These are phyloP conservation scores for Osmoderma eremita DNA, from an alignment of 2,888 invertebrate genomes.

Conservation along the genomic window DNA sequence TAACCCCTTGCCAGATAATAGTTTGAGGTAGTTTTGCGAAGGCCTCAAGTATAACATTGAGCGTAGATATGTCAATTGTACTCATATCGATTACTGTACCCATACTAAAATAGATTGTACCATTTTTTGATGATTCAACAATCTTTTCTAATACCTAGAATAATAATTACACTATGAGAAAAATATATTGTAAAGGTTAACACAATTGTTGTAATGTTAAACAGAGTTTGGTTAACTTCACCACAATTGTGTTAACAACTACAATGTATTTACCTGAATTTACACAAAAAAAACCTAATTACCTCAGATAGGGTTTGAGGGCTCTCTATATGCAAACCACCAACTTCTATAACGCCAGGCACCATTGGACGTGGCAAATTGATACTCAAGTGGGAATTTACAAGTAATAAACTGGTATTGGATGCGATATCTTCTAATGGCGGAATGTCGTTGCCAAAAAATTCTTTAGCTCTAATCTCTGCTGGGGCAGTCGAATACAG, in stretches of 20 bases:
- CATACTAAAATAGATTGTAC: conserved; percentile 56
- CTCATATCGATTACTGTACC: conserved; percentile 49
- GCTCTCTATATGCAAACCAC: conserved; percentile 63
- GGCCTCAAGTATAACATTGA: conserved; percentile 45
- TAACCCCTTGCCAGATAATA: conserved; percentile 51
- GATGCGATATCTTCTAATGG: conserved; percentile 59
- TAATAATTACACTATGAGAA: too few species aligned
- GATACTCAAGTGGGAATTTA: conserved; percentile 62
- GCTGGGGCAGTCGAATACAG: conserved; percentile 45
- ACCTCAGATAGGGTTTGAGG: conserved; percentile 44
- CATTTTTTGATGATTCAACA: conserved; percentile 56
- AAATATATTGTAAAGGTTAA: too few species aligned
- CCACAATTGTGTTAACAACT: too few species aligned
- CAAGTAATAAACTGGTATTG: conserved; percentile 60
- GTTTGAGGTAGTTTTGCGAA: conserved; percentile 50
- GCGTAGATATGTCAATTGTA: conserved; percentile 37
- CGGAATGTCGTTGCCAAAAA: conserved; percentile 62
- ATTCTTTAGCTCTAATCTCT: conserved; percentile 64
- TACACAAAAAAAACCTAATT: not conserved
- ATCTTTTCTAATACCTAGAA: conserved; percentile 63
- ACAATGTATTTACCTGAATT: too few species aligned
- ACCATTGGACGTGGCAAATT: conserved; percentile 61
- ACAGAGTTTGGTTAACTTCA: too few species aligned
- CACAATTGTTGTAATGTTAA: too few species aligned
- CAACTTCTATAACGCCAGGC: conserved; percentile 64